Evolutionary conservation across 2,888 invertebrate species (phyloP), one percentile per base, ranked within the genome.

Genomic region (Metopia argyrocephala): DNA sequence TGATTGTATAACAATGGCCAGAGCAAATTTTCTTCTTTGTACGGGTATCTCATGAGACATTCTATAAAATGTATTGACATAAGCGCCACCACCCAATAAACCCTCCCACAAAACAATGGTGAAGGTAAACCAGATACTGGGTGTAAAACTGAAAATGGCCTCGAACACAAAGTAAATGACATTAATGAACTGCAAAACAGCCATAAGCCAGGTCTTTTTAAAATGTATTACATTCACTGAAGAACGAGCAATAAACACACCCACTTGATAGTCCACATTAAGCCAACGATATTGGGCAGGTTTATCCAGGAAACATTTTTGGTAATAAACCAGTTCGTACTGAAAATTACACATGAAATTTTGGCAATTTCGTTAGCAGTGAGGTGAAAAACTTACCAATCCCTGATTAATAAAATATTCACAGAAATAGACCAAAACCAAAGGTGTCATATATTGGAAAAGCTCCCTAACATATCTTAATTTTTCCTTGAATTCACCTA

Each of bases 401-500:
- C 96, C 96, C 89, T 96, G 96, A 90, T 96, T 96, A 83, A 96
- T 96, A 86, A 96, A 95, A 89, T 96, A 96, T 87, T 96, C 96
- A 84, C 95, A 95, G 83, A 95, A 92, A 87, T 96, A 96, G 1
- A 96, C 96, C 54, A 94, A 86, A 0, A 93, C 92, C 57, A 97
- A 90, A 0, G 96, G 96, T 70, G 96, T 85, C 94, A 96, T 96
- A 86, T 93, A 96, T 85, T 93, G 93, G 50, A 95, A 79, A 50
- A 96, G 89, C 1, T 90, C 87, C 5, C 93, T 93, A 9, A 94
- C 87, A 56, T 92, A 90, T n/a, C 83, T 83, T 4, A 94, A 20
- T 89, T 94, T 94, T 69, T 92, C 91, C 50, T 86, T 89, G 45
- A 93, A 88, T 3, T 90, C 90, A 15, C 85, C 82, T 74, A 89